Evolutionary conservation across 2,888 invertebrate species (phyloP).

Genomic region (Tetramorium bicarinatum): DNA sequence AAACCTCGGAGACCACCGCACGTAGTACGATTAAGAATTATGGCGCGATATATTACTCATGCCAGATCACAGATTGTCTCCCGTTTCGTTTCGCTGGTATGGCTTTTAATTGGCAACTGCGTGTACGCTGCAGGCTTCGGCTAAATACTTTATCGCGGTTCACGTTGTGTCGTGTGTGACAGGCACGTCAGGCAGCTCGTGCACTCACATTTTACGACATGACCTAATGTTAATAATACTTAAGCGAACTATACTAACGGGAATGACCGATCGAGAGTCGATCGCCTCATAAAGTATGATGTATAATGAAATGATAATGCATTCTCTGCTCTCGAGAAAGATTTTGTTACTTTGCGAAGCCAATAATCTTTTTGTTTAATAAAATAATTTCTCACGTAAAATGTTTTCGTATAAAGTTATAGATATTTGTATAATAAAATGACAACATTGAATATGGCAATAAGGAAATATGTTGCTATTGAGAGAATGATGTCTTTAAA

Average conservation of each 20-base stretch:
- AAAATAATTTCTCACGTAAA: background rate
- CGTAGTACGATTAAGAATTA: constrained; percentile 27
- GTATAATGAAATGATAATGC: constrained; percentile 38
- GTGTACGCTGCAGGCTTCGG: background rate
- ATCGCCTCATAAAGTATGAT: constrained; percentile 37
- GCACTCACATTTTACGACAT: constrained; percentile 50
- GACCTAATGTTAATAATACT: constrained; percentile 50
- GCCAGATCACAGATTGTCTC: constrained; percentile 61
- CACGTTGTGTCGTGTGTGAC: constrained; percentile 47
- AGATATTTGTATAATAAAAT: background rate
- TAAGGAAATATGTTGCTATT: background rate
- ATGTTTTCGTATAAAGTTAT: background rate
- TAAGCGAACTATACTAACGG: constrained; percentile 42
- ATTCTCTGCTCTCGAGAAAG: constrained; percentile 9
- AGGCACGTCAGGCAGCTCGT: constrained; percentile 45
- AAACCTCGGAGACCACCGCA: constrained; percentile 1
- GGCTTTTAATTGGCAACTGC: constrained; percentile 52
- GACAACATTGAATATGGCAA: background rate
- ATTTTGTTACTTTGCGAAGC: background rate
- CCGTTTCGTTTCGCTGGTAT: constrained; percentile 41
- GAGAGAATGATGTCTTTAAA: background rate
- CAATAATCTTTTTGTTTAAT: background rate
- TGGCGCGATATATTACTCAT: constrained; percentile 44
- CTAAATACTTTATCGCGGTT: constrained; percentile 52
- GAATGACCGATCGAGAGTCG: constrained; percentile 38